Evolutionary conservation across 2,797 vertebrate species (phyloP).

Genomic region (Dendrocincla fuliginosa): DNA sequence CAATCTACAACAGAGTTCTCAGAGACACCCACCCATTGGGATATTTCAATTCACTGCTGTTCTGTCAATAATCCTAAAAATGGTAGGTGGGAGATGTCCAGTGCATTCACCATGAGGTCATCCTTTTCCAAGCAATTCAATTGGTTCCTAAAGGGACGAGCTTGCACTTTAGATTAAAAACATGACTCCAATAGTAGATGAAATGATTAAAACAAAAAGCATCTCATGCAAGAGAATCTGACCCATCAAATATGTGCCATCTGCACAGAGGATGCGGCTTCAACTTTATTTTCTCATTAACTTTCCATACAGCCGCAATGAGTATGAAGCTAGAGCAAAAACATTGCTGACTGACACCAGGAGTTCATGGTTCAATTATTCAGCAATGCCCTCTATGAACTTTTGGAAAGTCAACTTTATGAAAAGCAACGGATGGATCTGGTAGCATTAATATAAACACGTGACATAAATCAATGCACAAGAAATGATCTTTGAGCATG

Average conservation of each 20-base stretch:
- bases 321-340: neutral
- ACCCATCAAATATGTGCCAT: neutral
- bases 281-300: neutral
- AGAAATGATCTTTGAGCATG: neutral
- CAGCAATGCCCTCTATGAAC: neutral
- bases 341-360: neutral
- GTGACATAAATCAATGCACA: neutral
- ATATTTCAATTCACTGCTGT: neutral
- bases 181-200: neutral
- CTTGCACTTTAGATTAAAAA: neutral
- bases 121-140: neutral
- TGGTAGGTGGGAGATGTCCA: neutral
- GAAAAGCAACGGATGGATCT: neutral
- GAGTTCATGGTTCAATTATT: neutral
- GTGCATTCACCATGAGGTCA: neutral
- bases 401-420: neutral
- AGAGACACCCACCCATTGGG: accelerated
- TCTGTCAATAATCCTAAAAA: neutral
- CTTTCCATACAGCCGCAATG: neutral
- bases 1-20: accelerated
- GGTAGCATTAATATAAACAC: neutral
- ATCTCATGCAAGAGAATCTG: neutral
- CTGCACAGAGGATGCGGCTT: neutral
- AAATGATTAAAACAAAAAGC: neutral
- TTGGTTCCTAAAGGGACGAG: neutral